phyloP scores from a whole-genome alignment of 2,797 vertebrate species.

The Enteromius paludinosus region DNA sequence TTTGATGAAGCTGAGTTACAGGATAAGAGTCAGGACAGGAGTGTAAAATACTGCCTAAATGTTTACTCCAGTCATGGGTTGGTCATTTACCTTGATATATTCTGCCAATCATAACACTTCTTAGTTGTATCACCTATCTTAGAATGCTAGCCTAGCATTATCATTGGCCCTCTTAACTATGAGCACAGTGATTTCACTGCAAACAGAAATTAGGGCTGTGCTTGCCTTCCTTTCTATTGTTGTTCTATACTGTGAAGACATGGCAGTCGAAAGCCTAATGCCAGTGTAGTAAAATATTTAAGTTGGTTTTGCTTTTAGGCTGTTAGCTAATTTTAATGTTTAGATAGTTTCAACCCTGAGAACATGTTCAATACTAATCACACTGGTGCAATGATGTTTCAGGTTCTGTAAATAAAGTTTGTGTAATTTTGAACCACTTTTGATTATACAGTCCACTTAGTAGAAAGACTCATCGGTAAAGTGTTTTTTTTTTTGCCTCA shows the following conservation, averaged over 20 bases:
- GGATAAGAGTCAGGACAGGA: not conserved
- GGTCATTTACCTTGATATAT: constrained; percentile 3
- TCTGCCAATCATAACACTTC: constrained; percentile 1
- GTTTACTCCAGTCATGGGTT: not conserved
- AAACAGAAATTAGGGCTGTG: not conserved
- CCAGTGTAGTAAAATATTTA: not conserved
- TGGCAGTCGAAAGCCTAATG: not conserved
- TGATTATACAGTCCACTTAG: not conserved
- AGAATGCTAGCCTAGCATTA: constrained; percentile 22
- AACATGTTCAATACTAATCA: not conserved
- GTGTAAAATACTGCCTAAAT: not conserved
- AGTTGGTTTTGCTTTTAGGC: not conserved
- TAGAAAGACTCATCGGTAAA: not conserved
- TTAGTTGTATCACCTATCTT: constrained; percentile 13
- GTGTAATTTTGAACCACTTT: not conserved
- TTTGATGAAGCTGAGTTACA: constrained; percentile 24
- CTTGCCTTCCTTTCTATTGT: not conserved
- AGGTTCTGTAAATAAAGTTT: not conserved
- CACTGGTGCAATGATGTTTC: not conserved
- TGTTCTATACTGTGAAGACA: not conserved
- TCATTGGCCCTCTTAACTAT: not conserved
- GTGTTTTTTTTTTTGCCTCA: not conserved
- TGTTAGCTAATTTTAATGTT: not conserved
- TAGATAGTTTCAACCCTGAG: not conserved
- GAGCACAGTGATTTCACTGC: not conserved